Base-by-base conservation (phyloP, 2,888 invertebrate species). In the Unio pictorum region DNA sequence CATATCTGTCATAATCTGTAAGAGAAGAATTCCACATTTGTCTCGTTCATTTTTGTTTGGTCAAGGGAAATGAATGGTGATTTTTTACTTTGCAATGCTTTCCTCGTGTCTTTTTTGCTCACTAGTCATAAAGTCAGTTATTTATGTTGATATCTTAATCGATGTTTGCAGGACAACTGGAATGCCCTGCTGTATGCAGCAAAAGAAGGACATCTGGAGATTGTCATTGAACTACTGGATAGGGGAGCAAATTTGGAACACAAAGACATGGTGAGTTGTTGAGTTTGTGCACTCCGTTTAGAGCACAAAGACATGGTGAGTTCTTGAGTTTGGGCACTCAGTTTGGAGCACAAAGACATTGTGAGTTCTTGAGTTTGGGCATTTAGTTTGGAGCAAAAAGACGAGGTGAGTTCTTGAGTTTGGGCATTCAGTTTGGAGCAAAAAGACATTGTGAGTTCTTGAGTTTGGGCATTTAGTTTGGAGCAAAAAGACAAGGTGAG, bases 101-200 rank as follows among this genome's bases (percentile, higher is more conserved):
- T 34, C 34, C 7, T 34, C 34, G 3, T 45, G 11, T 45, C 45
- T 15, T 15, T 45, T 15, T 11, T 3, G 0, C 45, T 45, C 3
- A 15, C 3, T 11, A 45, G 45, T 15, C 3, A 45, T 45, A 45
- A 45, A 45, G 45, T 45, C 45, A 11, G 26, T 18, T 23, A 23
- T 68, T 34, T 45, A 45, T 34, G 34, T 34, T 34, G 5, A 34
- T 34, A 34, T 45, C 3, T 45, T 11, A 3, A 45, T 45, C 45
- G 15, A 15, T 45, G 61, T 73, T 82, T 84, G 3, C 84, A 93
- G 93, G 98, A 99, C 89, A 95, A 95, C 82, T 98, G 98, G 96
- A 95, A 96, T 61, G 93, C 98, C 11, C 91, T 99, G 73, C 92
- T 97, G 78, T 95, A 95, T 90, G 97, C 98, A 26, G 93, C 97